Evolutionary conservation across 2,888 invertebrate species (phyloP).

Genomic region (Lasioglossum morio): DNA sequence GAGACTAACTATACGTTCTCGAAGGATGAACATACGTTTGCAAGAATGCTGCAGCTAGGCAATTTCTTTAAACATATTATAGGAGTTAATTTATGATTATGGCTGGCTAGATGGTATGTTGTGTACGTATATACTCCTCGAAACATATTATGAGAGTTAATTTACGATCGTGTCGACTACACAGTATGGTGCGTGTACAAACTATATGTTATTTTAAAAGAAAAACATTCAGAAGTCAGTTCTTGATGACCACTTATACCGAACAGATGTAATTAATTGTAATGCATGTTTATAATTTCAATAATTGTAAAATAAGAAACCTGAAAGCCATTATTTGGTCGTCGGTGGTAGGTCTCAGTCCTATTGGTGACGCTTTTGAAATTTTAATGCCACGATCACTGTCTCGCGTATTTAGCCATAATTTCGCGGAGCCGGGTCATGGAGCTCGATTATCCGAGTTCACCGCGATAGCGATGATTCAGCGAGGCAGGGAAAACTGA

Average conservation of each 20-base stretch:
- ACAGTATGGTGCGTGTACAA: neutral
- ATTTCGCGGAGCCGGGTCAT: neutral
- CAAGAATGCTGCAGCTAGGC: neutral
- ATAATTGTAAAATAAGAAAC: neutral
- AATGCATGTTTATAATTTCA: neutral
- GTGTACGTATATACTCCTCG: neutral
- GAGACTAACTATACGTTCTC: neutral
- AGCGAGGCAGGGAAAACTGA: constrained; percentile 4
- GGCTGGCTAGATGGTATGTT: neutral
- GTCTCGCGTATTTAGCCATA: constrained; percentile 1
- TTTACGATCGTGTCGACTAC: neutral
- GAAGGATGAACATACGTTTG: constrained; percentile 3
- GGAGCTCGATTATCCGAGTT: neutral
- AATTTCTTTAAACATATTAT: constrained; percentile 6
- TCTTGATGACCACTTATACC: neutral
- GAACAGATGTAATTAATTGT: neutral
- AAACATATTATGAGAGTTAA: neutral
- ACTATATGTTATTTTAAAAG: neutral
- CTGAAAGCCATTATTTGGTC: no score
- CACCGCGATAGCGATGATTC: constrained; percentile 12
- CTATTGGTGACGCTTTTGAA: neutral
- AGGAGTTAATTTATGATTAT: neutral
- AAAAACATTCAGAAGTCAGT: neutral
- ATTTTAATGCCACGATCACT: neutral
- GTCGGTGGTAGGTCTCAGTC: neutral